These are phyloP conservation scores for Drosophila lowei DNA, from an alignment of 1,140 invertebrate species.

Conservation along the genomic window DNA sequence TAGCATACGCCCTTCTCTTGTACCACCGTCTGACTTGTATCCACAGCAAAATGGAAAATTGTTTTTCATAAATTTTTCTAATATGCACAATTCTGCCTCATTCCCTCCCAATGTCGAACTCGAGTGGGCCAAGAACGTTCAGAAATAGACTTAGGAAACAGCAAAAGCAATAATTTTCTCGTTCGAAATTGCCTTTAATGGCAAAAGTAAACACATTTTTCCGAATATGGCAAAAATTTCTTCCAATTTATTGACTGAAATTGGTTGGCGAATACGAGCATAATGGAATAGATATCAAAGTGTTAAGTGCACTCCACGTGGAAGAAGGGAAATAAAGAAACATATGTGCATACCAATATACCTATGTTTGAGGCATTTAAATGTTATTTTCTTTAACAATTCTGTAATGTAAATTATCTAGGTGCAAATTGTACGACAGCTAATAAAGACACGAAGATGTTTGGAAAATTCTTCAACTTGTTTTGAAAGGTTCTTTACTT, in stretches of 20 bases:
- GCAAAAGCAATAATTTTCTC: slow-evolving; percentile 22
- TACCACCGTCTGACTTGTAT: background rate
- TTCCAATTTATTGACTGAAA: slow-evolving; percentile 13
- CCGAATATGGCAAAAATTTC: background rate
- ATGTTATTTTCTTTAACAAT: no score
- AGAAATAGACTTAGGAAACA: slow-evolving; percentile 13
- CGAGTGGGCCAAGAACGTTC: background rate
- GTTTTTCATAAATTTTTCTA: slow-evolving; percentile 59
- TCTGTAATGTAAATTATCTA: no score
- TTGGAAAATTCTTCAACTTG: no score
- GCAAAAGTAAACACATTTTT: slow-evolving; percentile 50
- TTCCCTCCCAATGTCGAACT: slow-evolving; percentile 15
- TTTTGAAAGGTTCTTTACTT: no score
- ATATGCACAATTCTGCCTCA: slow-evolving; percentile 46
- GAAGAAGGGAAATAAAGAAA: no score
- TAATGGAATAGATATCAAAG: no score
- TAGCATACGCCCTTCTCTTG: slow-evolving; percentile 23
- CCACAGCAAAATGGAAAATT: slow-evolving; percentile 42
- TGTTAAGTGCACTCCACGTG: no score
- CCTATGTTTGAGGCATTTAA: no score
- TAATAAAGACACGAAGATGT: no score
- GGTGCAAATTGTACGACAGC: no score
- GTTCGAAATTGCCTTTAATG: slow-evolving; percentile 52
- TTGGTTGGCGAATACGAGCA: slow-evolving; percentile 7
- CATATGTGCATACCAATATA: no score